Evolutionary conservation across 2,797 vertebrate species (phyloP), one percentile per base, ranked within the genome.

Genomic region (Echiichthys vipera): DNA sequence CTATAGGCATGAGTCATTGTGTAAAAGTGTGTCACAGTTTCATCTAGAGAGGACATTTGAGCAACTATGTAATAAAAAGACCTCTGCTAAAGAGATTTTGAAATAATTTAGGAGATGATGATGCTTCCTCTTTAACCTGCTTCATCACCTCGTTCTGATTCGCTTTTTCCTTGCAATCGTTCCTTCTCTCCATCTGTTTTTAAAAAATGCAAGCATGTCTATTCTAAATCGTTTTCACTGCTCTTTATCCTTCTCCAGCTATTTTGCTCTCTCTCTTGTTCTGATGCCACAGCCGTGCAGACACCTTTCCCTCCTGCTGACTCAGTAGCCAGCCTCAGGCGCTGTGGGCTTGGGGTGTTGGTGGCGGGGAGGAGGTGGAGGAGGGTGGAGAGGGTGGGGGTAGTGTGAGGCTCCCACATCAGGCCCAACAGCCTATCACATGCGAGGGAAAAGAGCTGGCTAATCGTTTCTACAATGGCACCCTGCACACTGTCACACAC

Each of bases 231-330:
- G 18, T 80, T 84, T 78, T 68, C 78, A 22, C 84, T 27, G 74
- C 78, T 85, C 84, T 86, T 79, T 73, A 79, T 86, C 81, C 74
- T 51, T 84, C 84, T 81, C 80, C 49, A 67, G 75, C 89, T 83
- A 76, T 83, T 86, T 79, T 66, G 72, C 85, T 87, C 46, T 80
- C 81, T 84, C 84, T 82, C 87, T 86, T 87, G 85, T 81, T 91
- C 86, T 85, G 91, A 92, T 92, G 90, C 89, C 90, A 92, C 88
- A 91, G 91, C 85, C 91, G 83, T 88, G 85, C 94, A 94, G 93
- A 95, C 94, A 95, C 93, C 93, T 94, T 94, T 93, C 90, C 87
- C 88, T 94, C 89, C 89, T 93, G 94, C 94, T 95, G 94, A 95
- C 93, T 95, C 93, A 94, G 94, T 93, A 90, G 73, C 84, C 90